phyloP scores from a whole-genome alignment of 2,888 invertebrate genomes.

The Ptychoptera contaminata region DNA sequence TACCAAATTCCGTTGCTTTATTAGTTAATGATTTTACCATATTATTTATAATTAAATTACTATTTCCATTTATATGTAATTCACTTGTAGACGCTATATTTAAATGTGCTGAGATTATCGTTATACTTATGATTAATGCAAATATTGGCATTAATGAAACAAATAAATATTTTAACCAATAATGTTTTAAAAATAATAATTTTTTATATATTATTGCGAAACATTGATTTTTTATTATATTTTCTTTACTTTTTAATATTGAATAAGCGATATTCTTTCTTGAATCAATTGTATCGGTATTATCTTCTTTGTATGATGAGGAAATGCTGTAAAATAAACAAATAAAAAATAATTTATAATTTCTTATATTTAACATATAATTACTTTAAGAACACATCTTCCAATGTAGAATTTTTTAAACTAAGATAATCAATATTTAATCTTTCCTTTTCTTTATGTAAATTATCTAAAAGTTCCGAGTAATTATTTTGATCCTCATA shows the following conservation, averaged over 20 bases:
- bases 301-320: slow-evolving; percentile 2
- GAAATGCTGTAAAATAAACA: too few relatives aligned
- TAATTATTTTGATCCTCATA: slow-evolving; percentile 38
- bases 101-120: too few relatives aligned
- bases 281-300: slow-evolving; percentile 16
- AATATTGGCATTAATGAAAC: too few relatives aligned
- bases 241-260: too few relatives aligned
- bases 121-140: too few relatives aligned
- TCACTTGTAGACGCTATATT: too few relatives aligned
- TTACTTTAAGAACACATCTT: slow-evolving; percentile 80
- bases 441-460: slow-evolving; percentile 41
- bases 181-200: slow-evolving; percentile 19
- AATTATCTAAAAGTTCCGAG: slow-evolving; percentile 39
- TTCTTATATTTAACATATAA: slow-evolving; percentile 3
- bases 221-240: slow-evolving; percentile 12
- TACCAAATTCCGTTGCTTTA: too few relatives aligned
- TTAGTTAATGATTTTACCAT: too few relatives aligned
- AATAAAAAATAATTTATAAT: too few relatives aligned
- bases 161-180: slow-evolving; percentile 15
- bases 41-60: too few relatives aligned
- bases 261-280: slow-evolving; percentile 2
- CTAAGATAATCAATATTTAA: slow-evolving; percentile 65
- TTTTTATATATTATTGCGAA: slow-evolving; percentile 28
- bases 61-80: too few relatives aligned
- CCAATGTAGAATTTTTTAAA: slow-evolving; percentile 75